Evolutionary conservation across 1,140 invertebrate species (phyloP).

Genomic region (Chironomus tepperi): DNA sequence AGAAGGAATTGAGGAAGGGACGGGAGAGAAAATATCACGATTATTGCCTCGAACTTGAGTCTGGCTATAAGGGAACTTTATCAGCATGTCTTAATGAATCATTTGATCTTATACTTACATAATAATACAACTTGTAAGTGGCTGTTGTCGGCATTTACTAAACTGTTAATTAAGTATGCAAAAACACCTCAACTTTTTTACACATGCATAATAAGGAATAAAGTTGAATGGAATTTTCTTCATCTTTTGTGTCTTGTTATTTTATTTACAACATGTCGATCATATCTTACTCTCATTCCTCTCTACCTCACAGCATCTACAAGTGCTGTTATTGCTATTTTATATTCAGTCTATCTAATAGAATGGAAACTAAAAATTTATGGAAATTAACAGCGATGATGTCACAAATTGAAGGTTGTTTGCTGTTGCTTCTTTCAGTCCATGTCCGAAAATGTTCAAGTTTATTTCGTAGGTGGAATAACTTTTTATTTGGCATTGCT

Average conservation of each 20-base stretch:
- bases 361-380: too few relatives aligned
- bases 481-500: too few relatives aligned
- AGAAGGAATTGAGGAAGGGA: background rate
- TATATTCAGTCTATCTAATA: too few relatives aligned
- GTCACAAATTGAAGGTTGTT: background rate
- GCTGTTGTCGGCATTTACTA: background rate
- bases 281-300: too few relatives aligned
- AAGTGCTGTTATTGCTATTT: too few relatives aligned
- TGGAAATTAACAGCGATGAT: background rate
- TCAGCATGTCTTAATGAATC: background rate
- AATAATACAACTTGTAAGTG: background rate
- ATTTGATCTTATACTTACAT: too few relatives aligned
- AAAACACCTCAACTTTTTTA: background rate
- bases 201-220: background rate
- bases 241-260: background rate
- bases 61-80: background rate
- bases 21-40: background rate
- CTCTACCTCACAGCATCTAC: background rate
- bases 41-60: background rate
- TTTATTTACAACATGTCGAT: conserved; percentile 2
- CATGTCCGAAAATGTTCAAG: too few relatives aligned
- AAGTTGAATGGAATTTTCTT: conserved; percentile 8
- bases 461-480: too few relatives aligned
- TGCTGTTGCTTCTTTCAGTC: too few relatives aligned
- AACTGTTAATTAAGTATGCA: background rate